Evolutionary conservation across 2,888 invertebrate genomes (phyloP).

Genomic region (Cancer borealis): DNA sequence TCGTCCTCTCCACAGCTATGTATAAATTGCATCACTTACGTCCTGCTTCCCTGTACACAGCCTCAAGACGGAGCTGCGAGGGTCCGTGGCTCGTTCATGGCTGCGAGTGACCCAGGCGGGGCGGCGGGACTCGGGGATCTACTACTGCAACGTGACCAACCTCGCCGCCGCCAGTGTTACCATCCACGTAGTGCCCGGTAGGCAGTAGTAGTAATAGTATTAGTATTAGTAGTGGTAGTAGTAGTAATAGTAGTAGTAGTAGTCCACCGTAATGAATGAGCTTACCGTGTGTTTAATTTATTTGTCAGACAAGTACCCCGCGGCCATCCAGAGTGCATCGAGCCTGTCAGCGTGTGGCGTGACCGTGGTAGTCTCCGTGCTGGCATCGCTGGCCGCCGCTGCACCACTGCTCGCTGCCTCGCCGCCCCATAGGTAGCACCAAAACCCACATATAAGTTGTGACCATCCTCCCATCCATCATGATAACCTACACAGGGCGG

Average conservation of each 20-base stretch:
- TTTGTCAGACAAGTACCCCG: slow-evolving; percentile 37
- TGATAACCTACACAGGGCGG: background rate
- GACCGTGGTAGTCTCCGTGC: background rate
- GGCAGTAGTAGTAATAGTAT: background rate
- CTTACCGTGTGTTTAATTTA: background rate
- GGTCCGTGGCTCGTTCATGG: slow-evolving; percentile 71
- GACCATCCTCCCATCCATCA: background rate
- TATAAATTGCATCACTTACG: background rate
- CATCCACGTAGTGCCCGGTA: slow-evolving; percentile 73
- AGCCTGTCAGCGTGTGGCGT: background rate
- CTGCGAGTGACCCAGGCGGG: slow-evolving; percentile 70
- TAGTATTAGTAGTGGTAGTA: background rate
- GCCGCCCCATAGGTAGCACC: background rate
- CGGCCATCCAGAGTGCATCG: slow-evolving; percentile 30
- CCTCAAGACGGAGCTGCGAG: slow-evolving; percentile 68
- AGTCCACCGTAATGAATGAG: background rate
- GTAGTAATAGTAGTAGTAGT: background rate
- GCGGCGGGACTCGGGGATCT: slow-evolving; percentile 68
- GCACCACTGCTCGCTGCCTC: background rate
- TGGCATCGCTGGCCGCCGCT: background rate
- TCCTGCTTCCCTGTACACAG: background rate
- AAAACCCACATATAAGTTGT: background rate
- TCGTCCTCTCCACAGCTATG: too few species aligned
- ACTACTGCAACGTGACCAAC: slow-evolving; percentile 74
- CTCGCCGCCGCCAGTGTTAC: slow-evolving; percentile 65